These are phyloP conservation scores for Simalia tracyae DNA, from an alignment of 2,797 vertebrate genomes.

Conservation along the genomic window DNA sequence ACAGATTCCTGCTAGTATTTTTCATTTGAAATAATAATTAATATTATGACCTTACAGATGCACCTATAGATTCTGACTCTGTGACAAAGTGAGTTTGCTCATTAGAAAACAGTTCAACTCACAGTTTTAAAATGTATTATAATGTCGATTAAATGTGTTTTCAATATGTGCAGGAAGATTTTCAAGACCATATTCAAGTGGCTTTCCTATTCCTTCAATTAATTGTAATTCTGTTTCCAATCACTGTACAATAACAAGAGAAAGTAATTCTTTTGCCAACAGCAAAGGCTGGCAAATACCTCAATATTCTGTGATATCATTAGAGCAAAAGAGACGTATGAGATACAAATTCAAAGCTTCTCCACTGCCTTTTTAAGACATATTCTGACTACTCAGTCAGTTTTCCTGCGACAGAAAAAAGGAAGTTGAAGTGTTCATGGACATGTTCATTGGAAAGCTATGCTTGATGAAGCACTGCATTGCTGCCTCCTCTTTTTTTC, in stretches of 20 bases:
- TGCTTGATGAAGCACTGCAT: not conserved
- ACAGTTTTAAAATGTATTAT: not conserved
- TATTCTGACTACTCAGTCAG: not conserved
- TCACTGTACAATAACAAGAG: not conserved
- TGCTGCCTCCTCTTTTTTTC: not conserved
- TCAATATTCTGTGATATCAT: not conserved
- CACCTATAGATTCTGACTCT: not conserved
- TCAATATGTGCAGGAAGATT: not conserved
- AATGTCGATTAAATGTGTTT: not conserved
- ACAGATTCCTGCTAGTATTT: not conserved
- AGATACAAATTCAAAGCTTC: not conserved
- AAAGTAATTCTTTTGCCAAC: not conserved
- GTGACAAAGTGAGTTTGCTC: not conserved
- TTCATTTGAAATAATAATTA: slow-evolving; percentile 8
- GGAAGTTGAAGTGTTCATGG: not conserved
- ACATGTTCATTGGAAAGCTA: not conserved
- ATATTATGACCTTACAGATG: not conserved
- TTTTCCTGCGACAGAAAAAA: not conserved
- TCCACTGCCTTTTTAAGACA: not conserved
- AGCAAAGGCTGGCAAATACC: not conserved
- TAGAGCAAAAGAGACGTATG: not conserved
- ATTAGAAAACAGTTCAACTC: not conserved
- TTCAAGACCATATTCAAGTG: not conserved
- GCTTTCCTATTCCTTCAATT: not conserved
- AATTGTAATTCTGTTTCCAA: not conserved